These are phyloP conservation scores for Enteromius unitaeniatus DNA, from an alignment of 2,797 vertebrate genomes.

Conservation along the genomic window DNA sequence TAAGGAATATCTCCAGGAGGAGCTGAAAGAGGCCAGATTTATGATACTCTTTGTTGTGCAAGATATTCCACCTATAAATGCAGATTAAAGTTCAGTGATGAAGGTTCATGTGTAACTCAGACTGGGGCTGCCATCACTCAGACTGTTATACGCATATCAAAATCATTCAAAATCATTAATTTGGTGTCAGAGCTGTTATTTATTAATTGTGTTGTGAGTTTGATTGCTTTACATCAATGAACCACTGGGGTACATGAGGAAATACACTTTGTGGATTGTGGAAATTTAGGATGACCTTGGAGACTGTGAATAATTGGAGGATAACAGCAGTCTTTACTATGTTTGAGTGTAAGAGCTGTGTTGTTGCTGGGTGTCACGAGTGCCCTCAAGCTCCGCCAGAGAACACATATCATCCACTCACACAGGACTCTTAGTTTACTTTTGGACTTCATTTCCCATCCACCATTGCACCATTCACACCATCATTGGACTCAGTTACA, in stretches of 20 bases:
- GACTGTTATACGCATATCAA: neutral
- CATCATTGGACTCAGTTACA: too few species aligned
- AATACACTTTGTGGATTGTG: neutral
- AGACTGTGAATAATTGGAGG: neutral
- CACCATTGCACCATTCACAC: too few species aligned
- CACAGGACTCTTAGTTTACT: too few species aligned
- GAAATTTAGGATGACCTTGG: neutral
- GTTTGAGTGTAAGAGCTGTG: too few species aligned
- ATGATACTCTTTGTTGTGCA: slow-evolving; percentile 49
- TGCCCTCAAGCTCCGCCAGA: too few species aligned
- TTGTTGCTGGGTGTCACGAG: neutral
- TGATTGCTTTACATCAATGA: neutral
- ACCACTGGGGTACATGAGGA: neutral
- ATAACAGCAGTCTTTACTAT: neutral
- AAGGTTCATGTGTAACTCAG: slow-evolving; percentile 33
- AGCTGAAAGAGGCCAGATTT: slow-evolving; percentile 35
- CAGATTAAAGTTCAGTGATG: slow-evolving; percentile 46
- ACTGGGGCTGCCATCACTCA: neutral
- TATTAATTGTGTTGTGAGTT: neutral
- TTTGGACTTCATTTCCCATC: too few species aligned
- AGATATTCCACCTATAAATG: slow-evolving; percentile 24
- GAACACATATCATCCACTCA: too few species aligned
- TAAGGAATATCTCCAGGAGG: slow-evolving; percentile 44
- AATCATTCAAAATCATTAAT: too few species aligned
- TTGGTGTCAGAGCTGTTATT: neutral